phyloP scores from a whole-genome alignment of 2,113 vertebrate genomes.

The Muntiacus muntjak region DNA sequence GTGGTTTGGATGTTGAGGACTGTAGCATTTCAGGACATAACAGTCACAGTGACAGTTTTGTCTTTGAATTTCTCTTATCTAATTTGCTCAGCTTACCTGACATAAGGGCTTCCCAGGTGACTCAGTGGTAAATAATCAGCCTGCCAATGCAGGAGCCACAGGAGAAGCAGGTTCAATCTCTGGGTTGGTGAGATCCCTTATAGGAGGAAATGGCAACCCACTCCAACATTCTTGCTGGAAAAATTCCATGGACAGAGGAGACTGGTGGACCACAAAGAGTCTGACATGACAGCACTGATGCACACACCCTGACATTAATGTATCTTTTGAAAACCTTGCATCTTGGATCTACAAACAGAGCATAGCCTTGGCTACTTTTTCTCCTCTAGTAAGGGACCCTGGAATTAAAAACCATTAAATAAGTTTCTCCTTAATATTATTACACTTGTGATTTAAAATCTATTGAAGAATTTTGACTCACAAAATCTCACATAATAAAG shows the following conservation, averaged over 20 bases:
- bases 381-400: background rate
- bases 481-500: conserved; percentile 57
- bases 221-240: background rate
- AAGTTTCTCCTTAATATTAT: conserved; percentile 22
- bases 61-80: background rate
- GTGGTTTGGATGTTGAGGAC: background rate
- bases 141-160: background rate
- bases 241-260: background rate
- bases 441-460: conserved; percentile 49
- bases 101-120: background rate
- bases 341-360: background rate
- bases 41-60: background rate
- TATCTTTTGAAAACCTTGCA: background rate
- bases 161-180: background rate
- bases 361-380: background rate
- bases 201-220: background rate
- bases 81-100: conserved; percentile 1
- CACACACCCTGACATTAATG: background rate
- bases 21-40: background rate
- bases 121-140: background rate
- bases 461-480: conserved; percentile 13
- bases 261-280: background rate
- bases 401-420: conserved; percentile 41
- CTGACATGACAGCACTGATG: background rate
- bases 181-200: background rate